A percentile compares a stretch with the other conserved stretches of the same genome.
phyloP scores from a whole-genome alignment of 30 jellyfish, hydroid and myxozoan species.

The Cassiopea andromeda region DNA sequence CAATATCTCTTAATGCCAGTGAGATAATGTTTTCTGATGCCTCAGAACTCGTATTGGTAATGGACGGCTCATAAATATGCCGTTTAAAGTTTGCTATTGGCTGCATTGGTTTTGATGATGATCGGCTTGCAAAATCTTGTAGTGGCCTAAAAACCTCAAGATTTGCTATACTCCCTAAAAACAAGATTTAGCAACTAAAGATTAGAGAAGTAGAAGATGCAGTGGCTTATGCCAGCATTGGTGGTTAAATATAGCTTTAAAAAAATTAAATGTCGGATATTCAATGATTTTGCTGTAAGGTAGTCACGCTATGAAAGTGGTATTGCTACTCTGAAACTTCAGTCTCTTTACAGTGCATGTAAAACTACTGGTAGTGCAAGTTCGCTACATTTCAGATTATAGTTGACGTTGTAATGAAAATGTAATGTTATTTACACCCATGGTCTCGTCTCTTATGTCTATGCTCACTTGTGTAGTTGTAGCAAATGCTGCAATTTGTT shows the following conservation, averaged over 20 bases:
- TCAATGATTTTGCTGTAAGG: too few relatives aligned
- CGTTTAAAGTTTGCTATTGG: constrained; percentile 71
- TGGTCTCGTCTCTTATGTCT: too few relatives aligned
- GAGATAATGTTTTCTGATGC: constrained; percentile 36
- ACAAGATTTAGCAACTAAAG: background rate
- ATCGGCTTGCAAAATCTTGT: constrained; percentile 19
- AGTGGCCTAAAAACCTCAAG: constrained; percentile 50
- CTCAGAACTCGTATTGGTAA: constrained; percentile 15
- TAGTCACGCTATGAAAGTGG: too few relatives aligned
- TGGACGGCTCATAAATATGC: constrained; percentile 45
- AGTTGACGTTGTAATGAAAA: too few relatives aligned
- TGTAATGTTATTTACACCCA: too few relatives aligned
- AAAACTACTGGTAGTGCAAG: too few relatives aligned
- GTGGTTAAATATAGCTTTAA: background rate
- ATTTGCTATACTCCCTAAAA: constrained; percentile 74
- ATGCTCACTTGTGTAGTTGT: too few relatives aligned
- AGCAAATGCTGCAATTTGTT: too few relatives aligned
- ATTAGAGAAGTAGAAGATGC: background rate
- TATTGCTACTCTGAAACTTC: too few relatives aligned
- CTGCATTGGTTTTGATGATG: background rate
- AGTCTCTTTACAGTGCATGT: too few relatives aligned
- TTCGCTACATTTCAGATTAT: too few relatives aligned
- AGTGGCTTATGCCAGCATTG: background rate
- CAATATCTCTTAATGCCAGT: constrained; percentile 58
- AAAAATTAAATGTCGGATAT: too few relatives aligned